These are phyloP conservation scores for Aleiodes sp. DNA, from an alignment of 1,140 invertebrate genomes.

Conservation along the genomic window DNA sequence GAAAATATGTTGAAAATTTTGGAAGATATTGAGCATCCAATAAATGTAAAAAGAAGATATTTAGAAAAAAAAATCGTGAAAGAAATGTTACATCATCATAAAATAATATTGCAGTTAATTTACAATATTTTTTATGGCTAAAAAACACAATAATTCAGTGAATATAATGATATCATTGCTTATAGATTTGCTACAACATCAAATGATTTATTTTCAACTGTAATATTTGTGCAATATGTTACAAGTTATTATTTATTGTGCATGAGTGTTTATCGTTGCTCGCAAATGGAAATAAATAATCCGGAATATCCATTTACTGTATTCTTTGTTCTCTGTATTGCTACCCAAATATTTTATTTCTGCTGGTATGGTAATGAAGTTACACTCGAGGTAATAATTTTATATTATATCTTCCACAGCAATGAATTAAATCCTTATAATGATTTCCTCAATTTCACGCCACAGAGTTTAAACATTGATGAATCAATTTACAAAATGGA, in stretches of 20 bases:
- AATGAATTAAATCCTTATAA: no score
- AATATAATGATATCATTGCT: neutral
- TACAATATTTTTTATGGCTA: no score
- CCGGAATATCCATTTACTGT: neutral
- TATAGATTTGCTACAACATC: neutral
- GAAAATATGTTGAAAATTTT: no score
- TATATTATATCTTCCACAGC: no score
- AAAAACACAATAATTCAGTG: neutral
- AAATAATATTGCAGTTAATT: no score
- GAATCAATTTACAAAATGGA: constrained; percentile 20
- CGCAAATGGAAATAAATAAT: neutral
- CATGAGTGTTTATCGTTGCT: neutral
- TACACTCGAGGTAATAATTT: no score
- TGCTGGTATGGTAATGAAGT: constrained; percentile 4
- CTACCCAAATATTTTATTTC: neutral
- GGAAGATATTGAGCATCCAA: no score
- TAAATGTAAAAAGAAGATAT: no score
- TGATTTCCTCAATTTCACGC: no score
- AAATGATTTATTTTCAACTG: neutral
- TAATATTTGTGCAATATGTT: neutral
- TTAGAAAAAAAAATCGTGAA: no score
- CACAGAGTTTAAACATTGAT: no score
- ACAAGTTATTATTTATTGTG: neutral
- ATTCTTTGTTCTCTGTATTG: neutral
- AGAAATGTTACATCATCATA: no score